Base-by-base conservation (phyloP, 1,140 invertebrate species). In the Pseudobourletiella spinata region DNA sequence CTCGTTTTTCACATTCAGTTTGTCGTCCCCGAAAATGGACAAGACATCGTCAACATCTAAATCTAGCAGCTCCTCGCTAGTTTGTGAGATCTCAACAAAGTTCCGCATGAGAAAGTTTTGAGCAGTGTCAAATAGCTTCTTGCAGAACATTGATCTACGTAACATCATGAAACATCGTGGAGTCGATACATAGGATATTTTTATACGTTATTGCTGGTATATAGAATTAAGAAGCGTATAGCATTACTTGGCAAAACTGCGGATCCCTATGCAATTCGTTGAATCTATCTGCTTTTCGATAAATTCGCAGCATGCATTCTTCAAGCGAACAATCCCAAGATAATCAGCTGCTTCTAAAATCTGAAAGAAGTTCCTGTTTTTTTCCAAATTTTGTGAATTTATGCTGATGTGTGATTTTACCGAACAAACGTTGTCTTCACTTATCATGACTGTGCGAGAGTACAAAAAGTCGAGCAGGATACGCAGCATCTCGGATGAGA, bases 391-490 rank as follows among this genome's bases (percentile, higher is more conserved):
- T n/a, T n/a, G n/a, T n/a, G n/a, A n/a, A n/a, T n/a, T n/a, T n/a
- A n/a, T 32, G 35, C 4, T 43, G 14, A 15, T 20, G 3, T 44
- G 39, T 50, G 29, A 2, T 18, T 16, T n/a, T 39, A 67, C 61
- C 6, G 35, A 39, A 67, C 85, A 83, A 0, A 92, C 88, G 69
- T 91, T 93, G 22, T 84, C 80, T 2, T 82, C 79, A 28, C 79
- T 86, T 1, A 94, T 79, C 59, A 83, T 80, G 1, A 82, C 68
- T 51, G 83, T 82, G 25, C 87, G 79, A 8, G 89, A 76, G 73
- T 95, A 95, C 0, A 88, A 86, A 73, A 88, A 93, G 59, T 90
- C 81, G 26, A 94, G 80, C 2, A 95, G 77, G 8, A 82, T 74
- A 46, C 83, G 79, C 79, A 95, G 83, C 66, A 87, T 85, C 35